Conservation (phyloP, 2,113 vertebrate species). For the Ptilorrhoa leucosticta region DNA sequence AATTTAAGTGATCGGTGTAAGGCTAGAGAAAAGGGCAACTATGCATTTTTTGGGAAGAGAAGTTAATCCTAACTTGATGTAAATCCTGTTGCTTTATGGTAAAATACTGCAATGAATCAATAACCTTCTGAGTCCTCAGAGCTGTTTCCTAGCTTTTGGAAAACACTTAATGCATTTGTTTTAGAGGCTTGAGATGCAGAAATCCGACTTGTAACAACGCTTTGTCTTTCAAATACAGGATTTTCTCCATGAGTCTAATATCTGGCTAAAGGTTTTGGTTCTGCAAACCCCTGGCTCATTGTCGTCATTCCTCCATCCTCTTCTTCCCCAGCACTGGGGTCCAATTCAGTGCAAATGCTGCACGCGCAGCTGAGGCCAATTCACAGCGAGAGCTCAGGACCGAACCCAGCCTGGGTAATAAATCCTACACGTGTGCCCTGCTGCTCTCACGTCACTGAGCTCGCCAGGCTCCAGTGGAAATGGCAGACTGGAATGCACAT, state of each 20-base stretch:
- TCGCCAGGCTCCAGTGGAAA: constrained; percentile 14
- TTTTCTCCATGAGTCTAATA: not conserved
- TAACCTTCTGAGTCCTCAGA: not conserved
- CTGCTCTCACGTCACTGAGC: constrained; percentile 4
- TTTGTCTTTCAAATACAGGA: not conserved
- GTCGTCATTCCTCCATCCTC: not conserved
- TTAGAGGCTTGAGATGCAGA: not conserved
- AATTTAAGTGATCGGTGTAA: not conserved
- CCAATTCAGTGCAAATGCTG: not conserved
- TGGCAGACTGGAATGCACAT: not conserved
- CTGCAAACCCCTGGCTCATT: not conserved
- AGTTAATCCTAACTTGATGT: not conserved
- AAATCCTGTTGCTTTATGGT: not conserved
- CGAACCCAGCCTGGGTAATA: constrained; percentile 7
- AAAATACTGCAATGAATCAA: not conserved
- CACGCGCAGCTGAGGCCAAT: not conserved
- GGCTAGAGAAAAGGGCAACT: not conserved
- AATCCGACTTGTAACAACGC: not conserved
- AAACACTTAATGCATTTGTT: not conserved
- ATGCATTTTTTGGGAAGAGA: not conserved
- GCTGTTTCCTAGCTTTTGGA: not conserved
- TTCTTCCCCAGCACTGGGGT: not conserved
- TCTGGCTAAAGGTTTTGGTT: not conserved
- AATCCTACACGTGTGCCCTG: not conserved
- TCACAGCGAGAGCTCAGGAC: not conserved